Evolutionary conservation across 2,113 vertebrate genomes (phyloP), one percentile per base, ranked within the genome.

Genomic region (Nothocercus nigrocapillus): DNA sequence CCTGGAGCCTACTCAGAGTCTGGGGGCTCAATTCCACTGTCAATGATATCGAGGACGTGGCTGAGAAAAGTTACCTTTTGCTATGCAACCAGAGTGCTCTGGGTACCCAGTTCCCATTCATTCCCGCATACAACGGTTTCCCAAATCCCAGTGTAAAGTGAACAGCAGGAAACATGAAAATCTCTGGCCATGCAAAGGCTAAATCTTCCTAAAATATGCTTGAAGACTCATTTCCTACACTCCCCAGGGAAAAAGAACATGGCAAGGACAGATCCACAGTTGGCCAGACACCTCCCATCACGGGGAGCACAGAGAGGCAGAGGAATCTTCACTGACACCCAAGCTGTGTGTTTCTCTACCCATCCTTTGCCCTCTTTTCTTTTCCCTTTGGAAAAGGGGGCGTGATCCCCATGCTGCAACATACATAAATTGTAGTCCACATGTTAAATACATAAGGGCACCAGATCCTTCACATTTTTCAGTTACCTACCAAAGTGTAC

Each of bases 351-450:
- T 54, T 53, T 30, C 64, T 44, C 53, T 30, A 22, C 7, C 1
- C 3, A 36, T 56, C 16, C 7, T 5, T 58, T 59, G 5, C 0
- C 0, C 1, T 32, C 0, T 5, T 61, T 82, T 64, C 45, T 4
- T 5, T 49, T 24, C 20, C 11, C 14, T 22, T 25, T 9, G 4
- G 22, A 4, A 22, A 64, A 27, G 7, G 9, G 34, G 5, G 7
- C 59, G 11, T 9, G 59, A 51, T 7, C 19, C 13, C 17, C 73
- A 94, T 28, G 12, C 75, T 63, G 3, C 5, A 66, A 34, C 12
- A 68, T 32, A 69, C 6, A 3, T 58, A n/a, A 40, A 3, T 7
- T 59, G 24, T 1, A 85, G 2, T 11, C 25, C 13, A 16, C 7
- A 16, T 4, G 18, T 4, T 16, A 82, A n/a, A 13, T 9, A 11